Base-by-base conservation (phyloP, 2,888 invertebrate genomes). In the Polymixis flavicincta region DNA sequence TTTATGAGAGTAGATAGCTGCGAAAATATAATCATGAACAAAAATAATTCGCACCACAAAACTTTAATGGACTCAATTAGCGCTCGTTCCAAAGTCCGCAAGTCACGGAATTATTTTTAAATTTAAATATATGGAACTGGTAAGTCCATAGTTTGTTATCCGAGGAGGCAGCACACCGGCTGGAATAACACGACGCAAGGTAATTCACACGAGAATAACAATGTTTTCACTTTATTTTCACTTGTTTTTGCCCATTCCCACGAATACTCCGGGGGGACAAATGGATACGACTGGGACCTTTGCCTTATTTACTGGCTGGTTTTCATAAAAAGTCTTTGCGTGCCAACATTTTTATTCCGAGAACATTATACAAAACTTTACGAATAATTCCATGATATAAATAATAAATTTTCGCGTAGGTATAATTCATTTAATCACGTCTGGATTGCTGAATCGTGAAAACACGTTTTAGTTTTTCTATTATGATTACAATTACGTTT, bases 201-300 rank as follows among this genome's bases (percentile, higher is more conserved):
- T 94, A 94, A 95, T 93, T 93, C 94, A 94, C 94, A 92, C 90
- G 92, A 93, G 93, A 94, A 93, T 93, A 94, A 95, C 93, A 94
- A 93, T 93, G 93, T 95, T 95, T 94, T 93, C 94, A 93, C 93
- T 95, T 94, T 94, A 94, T 95, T 95, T 93, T 92, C 93, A 92
- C 92, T 93, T 93, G 92, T 94, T 95, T 94, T 94, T 94, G 92
- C 92, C 92, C 93, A 93, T 94, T 93, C 90, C 91, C 90, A 89
- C 92, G 91, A 93, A 93, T 92, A 90, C 90, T 93, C 93, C 90
- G 82, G 80, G 87, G 93, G 92, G 92, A 93, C 92, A 92, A 91
- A 92, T 93, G 92, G 88, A 90, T 92, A 92, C 92, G 88, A 90
- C 90, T 86, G 92, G 92, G 92, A 92, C 92, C 91, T 91, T 91